A percentile compares a stretch with the other conserved stretches of the same genome.
Conservation (phyloP, 2,113 vertebrate species). For the Chlorocebus sabaeus region DNA sequence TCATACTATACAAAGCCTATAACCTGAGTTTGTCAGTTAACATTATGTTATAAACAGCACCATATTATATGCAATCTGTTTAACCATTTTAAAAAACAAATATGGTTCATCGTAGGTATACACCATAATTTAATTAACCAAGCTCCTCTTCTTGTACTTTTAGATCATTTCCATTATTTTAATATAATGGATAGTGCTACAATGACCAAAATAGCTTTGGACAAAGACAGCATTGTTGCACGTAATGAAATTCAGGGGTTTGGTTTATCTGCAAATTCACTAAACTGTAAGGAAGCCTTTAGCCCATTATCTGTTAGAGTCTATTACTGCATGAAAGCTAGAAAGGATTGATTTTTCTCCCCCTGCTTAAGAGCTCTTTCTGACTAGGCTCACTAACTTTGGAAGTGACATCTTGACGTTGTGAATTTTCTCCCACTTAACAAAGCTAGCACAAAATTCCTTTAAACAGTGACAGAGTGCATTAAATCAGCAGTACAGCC, state of each 20-base stretch:
- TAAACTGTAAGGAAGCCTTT: not conserved
- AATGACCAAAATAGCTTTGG: not conserved
- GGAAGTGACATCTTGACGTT: not conserved
- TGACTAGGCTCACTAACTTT: not conserved
- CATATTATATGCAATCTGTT: not conserved
- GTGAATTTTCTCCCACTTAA: conserved; percentile 51
- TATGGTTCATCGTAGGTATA: not conserved
- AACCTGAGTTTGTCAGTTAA: not conserved
- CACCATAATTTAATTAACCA: not conserved
- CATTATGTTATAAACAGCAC: not conserved
- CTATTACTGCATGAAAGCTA: not conserved
- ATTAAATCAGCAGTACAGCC: not conserved
- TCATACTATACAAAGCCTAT: not conserved
- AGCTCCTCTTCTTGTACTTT: not conserved
- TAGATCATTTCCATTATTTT: conserved; percentile 26
- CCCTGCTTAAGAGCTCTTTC: conserved; percentile 37
- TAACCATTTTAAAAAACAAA: conserved; percentile 7
- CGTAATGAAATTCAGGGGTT: not conserved
- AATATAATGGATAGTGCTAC: not conserved
- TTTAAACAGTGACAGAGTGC: conserved; percentile 39
- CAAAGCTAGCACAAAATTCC: not conserved
- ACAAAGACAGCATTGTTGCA: not conserved
- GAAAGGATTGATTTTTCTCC: not conserved
- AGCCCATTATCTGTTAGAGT: not conserved
- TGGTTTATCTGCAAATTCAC: conserved; percentile 22